Evolutionary conservation across 2,797 vertebrate species (phyloP), one percentile per base, ranked within the genome.

Genomic region (Austrolebias charrua): DNA sequence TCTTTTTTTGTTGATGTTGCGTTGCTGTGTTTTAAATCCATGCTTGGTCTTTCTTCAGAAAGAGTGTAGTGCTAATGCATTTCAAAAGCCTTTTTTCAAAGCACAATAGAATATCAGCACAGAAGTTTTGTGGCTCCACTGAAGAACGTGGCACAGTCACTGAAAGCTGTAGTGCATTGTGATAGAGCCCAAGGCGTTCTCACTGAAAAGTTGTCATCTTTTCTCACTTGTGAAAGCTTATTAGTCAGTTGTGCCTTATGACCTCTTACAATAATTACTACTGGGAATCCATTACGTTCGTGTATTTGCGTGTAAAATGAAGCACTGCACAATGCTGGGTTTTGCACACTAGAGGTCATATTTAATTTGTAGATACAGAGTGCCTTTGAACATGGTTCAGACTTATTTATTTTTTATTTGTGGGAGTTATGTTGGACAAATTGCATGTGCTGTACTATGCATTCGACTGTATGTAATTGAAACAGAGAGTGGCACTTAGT

Each of bases 1-100:
- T 40, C 11, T 40, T 13, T 13, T 11, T 11, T 38, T 38, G 9
- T 86, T 75, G 86, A 77, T 75, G 67, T 79, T 73, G 80, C 63
- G 29, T 75, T 55, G 71, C 90, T 81, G 66, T 90, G 88, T 91
- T 87, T 91, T 78, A 89, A 91, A 91, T 91, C 91, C 84, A n/a
- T 83, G 86, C 90, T 90, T 57, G 78, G 77, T 86, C 87, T 93
- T 92, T 93, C 87, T 92, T 92, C 82, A 77, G 83, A 81, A 75
- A 90, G 86, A 85, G 84, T 91, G 88, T 91, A 84, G 80, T 76
- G 85, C n/a, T 90, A 91, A 92, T 91, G 89, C 91, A 86, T 92
- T 92, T 91, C 84, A 89, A 92, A 90, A 88, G 85, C 82, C 78
- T 70, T 84, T 90, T 92, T 91, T 88, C 82, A 83, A 82, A 86